Conservation (phyloP, 2,797 vertebrate genomes). For the Notoglanidium macrostoma region DNA sequence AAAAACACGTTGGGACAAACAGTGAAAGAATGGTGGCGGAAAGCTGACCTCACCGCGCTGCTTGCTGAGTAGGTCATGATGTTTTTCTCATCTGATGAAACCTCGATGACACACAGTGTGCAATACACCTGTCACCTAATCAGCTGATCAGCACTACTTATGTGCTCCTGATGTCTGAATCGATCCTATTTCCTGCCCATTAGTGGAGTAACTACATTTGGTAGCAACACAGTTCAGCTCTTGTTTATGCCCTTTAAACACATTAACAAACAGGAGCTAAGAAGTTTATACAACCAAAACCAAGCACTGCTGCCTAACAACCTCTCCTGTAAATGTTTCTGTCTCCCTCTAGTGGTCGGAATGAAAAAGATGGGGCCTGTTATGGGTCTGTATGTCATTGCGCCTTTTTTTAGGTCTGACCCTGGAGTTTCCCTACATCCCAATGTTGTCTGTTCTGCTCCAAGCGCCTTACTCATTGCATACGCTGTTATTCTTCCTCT, state of each 20-base stretch:
- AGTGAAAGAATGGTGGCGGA: constrained; percentile 62
- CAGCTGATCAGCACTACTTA: constrained; percentile 13
- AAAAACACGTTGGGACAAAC: constrained; percentile 57
- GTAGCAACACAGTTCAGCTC: background rate
- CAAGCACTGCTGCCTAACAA: background rate
- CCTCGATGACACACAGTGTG: constrained; percentile 22
- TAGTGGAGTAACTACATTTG: constrained; percentile 9
- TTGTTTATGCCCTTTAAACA: constrained; percentile 31
- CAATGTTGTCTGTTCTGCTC: constrained; percentile 76
- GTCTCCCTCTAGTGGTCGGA: constrained; percentile 73
- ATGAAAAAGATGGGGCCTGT: constrained; percentile 34
- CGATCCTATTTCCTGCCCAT: constrained; percentile 22
- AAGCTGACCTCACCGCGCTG: constrained; percentile 39
- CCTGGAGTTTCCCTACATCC: constrained; percentile 82
- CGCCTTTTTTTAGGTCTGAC: constrained; percentile 78
- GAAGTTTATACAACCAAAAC: constrained; percentile 8
- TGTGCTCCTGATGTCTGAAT: constrained; percentile 32
- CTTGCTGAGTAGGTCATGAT: constrained; percentile 23
- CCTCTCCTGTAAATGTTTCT: constrained; percentile 55
- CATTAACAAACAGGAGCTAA: constrained; percentile 25
- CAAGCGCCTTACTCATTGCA: constrained; percentile 77
- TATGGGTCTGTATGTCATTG: constrained; percentile 68
- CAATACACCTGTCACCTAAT: constrained; percentile 43
- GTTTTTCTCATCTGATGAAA: constrained; percentile 41
- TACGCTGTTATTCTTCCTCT: constrained; percentile 77